phyloP scores from a whole-genome alignment of 2,113 vertebrate species.

The Albula goreensis region DNA sequence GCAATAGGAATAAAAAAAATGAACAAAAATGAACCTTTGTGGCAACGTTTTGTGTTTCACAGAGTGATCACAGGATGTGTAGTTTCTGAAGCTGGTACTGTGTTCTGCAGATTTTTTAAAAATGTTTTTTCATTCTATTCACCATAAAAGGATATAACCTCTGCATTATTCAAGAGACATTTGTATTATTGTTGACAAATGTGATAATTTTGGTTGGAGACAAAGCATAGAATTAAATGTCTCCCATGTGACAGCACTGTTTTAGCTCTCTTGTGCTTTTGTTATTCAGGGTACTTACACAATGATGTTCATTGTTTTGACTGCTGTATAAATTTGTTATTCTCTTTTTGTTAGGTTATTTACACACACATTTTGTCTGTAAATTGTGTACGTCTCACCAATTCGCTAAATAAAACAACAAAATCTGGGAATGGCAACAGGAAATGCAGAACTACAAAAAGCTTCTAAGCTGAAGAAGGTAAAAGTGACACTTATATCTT shows the following conservation, averaged over 20 bases:
- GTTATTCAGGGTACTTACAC: background rate
- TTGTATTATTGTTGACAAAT: background rate
- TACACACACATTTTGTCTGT: background rate
- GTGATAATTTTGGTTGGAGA: background rate
- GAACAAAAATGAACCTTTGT: background rate
- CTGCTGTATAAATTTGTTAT: background rate
- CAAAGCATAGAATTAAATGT: background rate
- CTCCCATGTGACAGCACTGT: background rate
- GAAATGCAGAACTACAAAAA: background rate
- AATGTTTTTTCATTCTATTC: background rate
- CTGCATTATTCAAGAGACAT: background rate
- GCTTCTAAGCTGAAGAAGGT: background rate
- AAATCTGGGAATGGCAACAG: background rate
- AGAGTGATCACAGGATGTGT: background rate
- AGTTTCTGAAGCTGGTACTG: background rate
- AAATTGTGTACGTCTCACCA: background rate
- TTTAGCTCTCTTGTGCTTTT: background rate
- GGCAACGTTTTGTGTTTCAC: background rate
- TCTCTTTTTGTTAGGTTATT: background rate
- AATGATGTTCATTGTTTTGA: background rate
- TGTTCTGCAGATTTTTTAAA: background rate
- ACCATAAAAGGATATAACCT: background rate
- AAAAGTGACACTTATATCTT: background rate
- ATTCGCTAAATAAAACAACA: background rate
- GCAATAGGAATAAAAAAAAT: background rate